Conservation (phyloP, 2,113 vertebrate genomes). For the Silurus glanis region DNA sequence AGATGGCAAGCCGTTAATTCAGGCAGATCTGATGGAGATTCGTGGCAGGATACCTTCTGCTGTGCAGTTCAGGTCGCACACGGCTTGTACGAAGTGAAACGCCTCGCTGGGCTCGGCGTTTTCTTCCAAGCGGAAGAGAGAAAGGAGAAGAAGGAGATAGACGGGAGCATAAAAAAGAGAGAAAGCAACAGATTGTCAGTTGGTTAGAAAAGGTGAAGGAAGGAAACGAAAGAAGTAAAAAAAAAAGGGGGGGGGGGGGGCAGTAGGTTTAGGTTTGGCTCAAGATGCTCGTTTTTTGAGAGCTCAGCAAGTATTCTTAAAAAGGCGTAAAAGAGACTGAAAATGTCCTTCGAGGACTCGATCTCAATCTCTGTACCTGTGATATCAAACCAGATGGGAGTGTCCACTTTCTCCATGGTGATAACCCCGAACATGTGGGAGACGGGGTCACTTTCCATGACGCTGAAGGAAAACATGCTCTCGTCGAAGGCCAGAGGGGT, state of each 20-base stretch:
- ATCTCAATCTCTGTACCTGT: conserved; percentile 75
- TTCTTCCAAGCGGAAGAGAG: conserved; percentile 81
- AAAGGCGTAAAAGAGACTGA: background rate
- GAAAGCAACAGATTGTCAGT: conserved; percentile 58
- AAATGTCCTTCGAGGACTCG: background rate
- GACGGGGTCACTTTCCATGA: conserved; percentile 97
- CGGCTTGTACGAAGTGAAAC: conserved; percentile 98
- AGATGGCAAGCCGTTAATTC: background rate
- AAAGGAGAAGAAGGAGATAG: conserved; percentile 55
- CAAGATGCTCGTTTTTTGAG: background rate
- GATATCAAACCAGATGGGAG: conserved; percentile 95
- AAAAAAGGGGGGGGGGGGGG: conserved; percentile 34
- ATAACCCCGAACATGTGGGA: conserved; percentile 97
- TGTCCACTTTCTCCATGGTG: conserved; percentile 81
- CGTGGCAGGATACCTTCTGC: conserved; percentile 98
- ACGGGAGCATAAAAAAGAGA: conserved; percentile 42
- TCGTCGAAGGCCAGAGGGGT: conserved; percentile 87
- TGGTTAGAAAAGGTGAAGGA: conserved; percentile 62
- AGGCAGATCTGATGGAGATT: conserved; percentile 71
- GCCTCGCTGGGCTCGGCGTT: conserved; percentile 89
- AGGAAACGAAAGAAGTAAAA: conserved; percentile 30
- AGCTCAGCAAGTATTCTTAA: background rate
- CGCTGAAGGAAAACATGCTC: conserved; percentile 84
- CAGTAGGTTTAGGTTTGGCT: conserved; percentile 25
- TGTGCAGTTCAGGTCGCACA: conserved; percentile 99